Evolutionary conservation across 2,888 invertebrate genomes (phyloP).

Genomic region (Platycheirus rosarum): DNA sequence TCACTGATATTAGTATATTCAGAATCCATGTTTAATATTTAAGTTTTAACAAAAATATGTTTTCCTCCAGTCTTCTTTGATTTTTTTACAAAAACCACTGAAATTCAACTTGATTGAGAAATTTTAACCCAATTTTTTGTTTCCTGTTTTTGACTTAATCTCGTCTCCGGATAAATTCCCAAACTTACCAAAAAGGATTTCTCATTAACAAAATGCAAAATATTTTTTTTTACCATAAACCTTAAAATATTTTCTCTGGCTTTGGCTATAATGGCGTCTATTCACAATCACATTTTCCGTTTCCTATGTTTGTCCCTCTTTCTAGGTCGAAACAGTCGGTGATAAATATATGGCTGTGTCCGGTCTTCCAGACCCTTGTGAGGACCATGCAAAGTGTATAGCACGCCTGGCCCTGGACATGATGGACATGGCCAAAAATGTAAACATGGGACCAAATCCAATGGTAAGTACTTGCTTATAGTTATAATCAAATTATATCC

Average conservation of each 20-base stretch:
- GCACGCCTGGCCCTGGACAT: constrained; percentile 95
- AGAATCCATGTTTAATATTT: too few relatives aligned
- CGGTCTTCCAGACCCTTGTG: constrained; percentile 95
- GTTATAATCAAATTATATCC: constrained; percentile 42
- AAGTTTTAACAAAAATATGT: too few relatives aligned
- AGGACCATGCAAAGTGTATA: constrained; percentile 95
- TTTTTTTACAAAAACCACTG: too few relatives aligned
- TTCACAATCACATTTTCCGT: constrained; percentile 16
- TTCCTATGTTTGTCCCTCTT: not conserved
- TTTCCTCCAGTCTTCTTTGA: too few relatives aligned
- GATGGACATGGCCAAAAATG: constrained; percentile 95
- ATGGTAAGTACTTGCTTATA: constrained; percentile 86
- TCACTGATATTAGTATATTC: too few relatives aligned
- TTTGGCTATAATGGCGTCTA: constrained; percentile 15
- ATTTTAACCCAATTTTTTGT: too few relatives aligned
- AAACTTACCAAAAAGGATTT: constrained; percentile 1
- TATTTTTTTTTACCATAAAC: too few relatives aligned
- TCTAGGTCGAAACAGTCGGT: constrained; percentile 97
- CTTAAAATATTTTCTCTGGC: constrained; percentile 1
- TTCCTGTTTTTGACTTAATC: too few relatives aligned
- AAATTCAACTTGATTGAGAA: too few relatives aligned
- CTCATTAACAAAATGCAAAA: not conserved
- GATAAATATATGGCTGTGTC: constrained; percentile 99
- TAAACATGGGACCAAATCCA: constrained; percentile 92
- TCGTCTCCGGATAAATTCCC: too few relatives aligned